Percentiles rank a stretch among this genome's conserved stretches.
Evolutionary conservation across 2,113 vertebrate genomes (phyloP).

Genomic region (Ellobius talpinus): DNA sequence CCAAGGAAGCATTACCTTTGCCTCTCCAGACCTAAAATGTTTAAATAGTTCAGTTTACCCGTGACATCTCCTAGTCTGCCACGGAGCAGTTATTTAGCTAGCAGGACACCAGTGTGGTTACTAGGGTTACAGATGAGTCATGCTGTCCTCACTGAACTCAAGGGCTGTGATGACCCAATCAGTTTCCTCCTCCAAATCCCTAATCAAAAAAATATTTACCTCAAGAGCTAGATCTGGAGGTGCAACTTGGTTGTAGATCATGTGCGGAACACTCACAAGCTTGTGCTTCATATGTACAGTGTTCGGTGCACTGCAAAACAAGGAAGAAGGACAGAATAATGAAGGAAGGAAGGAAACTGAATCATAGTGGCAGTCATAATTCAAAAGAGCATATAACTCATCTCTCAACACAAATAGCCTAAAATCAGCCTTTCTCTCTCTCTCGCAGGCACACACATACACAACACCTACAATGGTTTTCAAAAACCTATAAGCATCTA

Average conservation of each 20-base stretch:
- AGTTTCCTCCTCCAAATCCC: conserved; percentile 22
- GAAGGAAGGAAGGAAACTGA: not conserved
- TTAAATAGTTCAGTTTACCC: conserved; percentile 39
- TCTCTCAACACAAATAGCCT: not conserved
- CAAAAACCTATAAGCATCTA: not conserved
- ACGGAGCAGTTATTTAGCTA: conserved; percentile 12
- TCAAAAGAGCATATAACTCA: not conserved
- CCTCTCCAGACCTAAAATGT: conserved; percentile 26
- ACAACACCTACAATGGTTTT: not conserved
- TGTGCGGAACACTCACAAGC: too few relatives aligned
- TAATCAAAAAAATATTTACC: conserved; percentile 47
- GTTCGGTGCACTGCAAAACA: not conserved
- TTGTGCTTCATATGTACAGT: not conserved
- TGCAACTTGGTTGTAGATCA: not conserved
- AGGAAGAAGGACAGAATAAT: not conserved
- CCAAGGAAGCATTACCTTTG: not conserved
- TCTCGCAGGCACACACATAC: too few relatives aligned
- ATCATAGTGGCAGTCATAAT: not conserved
- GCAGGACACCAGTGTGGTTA: conserved; percentile 12
- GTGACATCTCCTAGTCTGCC: not conserved
- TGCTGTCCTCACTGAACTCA: conserved; percentile 49
- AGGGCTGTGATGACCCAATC: conserved; percentile 29
- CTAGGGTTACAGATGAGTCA: conserved; percentile 66
- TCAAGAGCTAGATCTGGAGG: not conserved
- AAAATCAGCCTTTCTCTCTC: not conserved